Base-by-base conservation (phyloP, 2,888 invertebrate species). In the Campoplex nolae region DNA sequence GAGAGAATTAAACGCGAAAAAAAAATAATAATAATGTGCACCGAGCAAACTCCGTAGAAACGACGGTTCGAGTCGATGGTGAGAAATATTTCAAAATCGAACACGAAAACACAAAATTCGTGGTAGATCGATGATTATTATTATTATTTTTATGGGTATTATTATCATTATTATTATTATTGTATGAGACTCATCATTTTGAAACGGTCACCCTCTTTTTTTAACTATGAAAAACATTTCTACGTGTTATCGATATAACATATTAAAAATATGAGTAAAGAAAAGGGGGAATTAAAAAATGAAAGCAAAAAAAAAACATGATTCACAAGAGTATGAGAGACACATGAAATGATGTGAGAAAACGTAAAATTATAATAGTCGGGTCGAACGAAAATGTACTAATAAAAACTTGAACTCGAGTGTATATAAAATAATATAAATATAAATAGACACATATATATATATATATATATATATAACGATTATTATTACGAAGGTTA, bases 221-320 rank as follows among this genome's bases (percentile, higher is more conserved):
- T 92, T 91, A 74, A 93, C 90, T 92, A 90, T 92, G 90, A 35
- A 56, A 74, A 87, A 89, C 92, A 92, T 93, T 93, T 93, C 92
- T 93, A 93, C 93, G 91, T 93, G 92, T 93, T 92, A 93, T 87
- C 85, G 75, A 58, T 81, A 58, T 54, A 68, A 38, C 68, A n/a
- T 70, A 58, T 45, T 45, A 76, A 54, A 81, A 38, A 62, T 32
- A 74, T 62, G 48, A 32, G 65, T 65, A 81, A 67, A 76, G 9
- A 42, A 42, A 42, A 70, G 32, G 18, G 8, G n/a, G 9, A 13
- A 54, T 51, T 7, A 56, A 32, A 32, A 42, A 42, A 28, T 23
- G 18, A 32, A 16, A 11, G 16, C 8, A 81, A 45, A 32, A 62
- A 38, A 79, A 7, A 38, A 6, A 38, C 0, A 38, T 38, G 38